A percentile compares a stretch with the other conserved stretches of the same genome.
Evolutionary conservation across 2,888 invertebrate species (phyloP).

Genomic region (Chironomus tentans): DNA sequence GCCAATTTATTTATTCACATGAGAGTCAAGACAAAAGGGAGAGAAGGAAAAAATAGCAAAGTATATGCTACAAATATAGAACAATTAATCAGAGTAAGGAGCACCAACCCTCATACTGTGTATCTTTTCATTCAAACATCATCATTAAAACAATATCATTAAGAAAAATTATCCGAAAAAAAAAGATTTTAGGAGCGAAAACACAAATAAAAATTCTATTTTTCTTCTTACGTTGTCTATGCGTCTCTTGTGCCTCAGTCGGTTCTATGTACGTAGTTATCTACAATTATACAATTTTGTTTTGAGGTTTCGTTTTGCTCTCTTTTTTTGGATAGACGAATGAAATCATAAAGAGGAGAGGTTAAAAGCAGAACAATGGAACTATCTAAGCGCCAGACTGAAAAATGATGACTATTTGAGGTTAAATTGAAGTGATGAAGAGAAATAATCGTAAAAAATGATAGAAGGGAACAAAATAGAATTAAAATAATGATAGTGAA

Average conservation of each 20-base stretch:
- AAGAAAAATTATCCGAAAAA: slow-evolving; percentile 14
- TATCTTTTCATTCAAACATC: slow-evolving; percentile 17
- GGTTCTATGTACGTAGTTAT: slow-evolving; percentile 10
- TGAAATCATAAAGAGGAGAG: not conserved
- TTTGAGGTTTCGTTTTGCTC: too few species aligned
- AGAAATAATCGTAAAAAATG: too few species aligned
- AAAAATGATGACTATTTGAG: slow-evolving; percentile 11
- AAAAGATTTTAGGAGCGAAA: too few species aligned
- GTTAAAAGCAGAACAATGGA: not conserved
- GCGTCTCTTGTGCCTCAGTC: not conserved
- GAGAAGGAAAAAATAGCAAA: not conserved
- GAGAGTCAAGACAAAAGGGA: not conserved
- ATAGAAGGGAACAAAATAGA: not conserved
- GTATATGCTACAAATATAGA: not conserved
- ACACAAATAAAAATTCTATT: not conserved
- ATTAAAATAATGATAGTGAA: not conserved
- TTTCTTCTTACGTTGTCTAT: not conserved
- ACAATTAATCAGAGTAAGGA: slow-evolving; percentile 12
- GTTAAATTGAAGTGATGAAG: too few species aligned
- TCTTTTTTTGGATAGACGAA: not conserved
- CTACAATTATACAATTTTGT: slow-evolving; percentile 21
- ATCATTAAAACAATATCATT: slow-evolving; percentile 27
- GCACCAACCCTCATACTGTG: not conserved
- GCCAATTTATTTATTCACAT: not conserved
- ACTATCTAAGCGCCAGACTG: slow-evolving; percentile 19